Conservation (phyloP, 2,113 vertebrate genomes). For the Calcarius ornatus region DNA sequence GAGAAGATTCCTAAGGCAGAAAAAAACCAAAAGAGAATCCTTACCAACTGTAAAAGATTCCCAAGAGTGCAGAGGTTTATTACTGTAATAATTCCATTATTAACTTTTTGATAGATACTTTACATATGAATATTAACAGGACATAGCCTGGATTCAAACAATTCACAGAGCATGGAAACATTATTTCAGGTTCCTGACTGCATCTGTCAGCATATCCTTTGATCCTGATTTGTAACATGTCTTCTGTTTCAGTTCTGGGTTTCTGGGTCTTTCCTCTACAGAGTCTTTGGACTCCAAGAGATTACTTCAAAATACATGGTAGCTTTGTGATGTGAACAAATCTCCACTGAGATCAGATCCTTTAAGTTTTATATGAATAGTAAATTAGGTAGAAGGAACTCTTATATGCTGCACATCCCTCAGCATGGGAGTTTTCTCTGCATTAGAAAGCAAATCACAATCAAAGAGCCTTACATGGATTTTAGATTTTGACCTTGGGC, state of each 20-base stretch:
- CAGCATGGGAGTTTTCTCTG: neutral
- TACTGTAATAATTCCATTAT: neutral
- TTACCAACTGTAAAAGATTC: neutral
- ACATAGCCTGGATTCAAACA: neutral
- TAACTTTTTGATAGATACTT: neutral
- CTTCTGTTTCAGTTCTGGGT: neutral
- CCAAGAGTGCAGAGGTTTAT: neutral
- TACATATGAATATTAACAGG: neutral
- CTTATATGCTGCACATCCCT: neutral
- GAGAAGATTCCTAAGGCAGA: neutral
- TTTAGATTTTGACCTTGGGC: constrained; percentile 47
- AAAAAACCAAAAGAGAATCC: neutral
- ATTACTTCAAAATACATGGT: constrained; percentile 16
- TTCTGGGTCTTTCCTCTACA: neutral
- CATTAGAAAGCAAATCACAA: constrained; percentile 46
- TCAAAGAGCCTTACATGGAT: neutral
- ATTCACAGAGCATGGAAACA: neutral
- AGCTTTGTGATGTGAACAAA: constrained; percentile 44
- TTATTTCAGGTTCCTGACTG: neutral
- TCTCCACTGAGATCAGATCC: constrained; percentile 15
- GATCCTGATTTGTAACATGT: neutral
- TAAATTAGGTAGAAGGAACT: constrained; percentile 13
- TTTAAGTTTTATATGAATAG: constrained; percentile 50
- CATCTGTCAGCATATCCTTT: neutral
- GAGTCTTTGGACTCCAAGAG: neutral